A percentile compares a stretch with the other conserved stretches of the same genome.
Evolutionary conservation across 2,888 invertebrate species (phyloP).

Genomic region (Drosophila subquinaria): DNA sequence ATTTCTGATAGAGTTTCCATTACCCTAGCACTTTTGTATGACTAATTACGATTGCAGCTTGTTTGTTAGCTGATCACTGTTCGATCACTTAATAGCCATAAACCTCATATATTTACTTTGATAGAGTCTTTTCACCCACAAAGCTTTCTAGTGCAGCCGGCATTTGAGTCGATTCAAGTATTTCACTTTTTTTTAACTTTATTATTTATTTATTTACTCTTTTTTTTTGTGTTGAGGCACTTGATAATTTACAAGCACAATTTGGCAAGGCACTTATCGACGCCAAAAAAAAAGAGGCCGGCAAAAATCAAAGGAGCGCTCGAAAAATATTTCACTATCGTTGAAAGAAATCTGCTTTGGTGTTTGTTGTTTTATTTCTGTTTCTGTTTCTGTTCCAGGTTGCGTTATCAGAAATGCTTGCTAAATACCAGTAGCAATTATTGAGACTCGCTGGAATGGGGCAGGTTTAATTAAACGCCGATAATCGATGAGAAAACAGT

Average conservation of each 20-base stretch:
- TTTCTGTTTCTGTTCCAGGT: conserved; percentile 10
- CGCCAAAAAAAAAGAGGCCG: conserved; percentile 38
- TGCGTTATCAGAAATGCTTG: conserved; percentile 68
- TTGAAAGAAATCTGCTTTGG: conserved; percentile 68
- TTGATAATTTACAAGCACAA: conserved; percentile 71
- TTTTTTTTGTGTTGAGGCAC: conserved; percentile 42
- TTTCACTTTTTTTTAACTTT: conserved; percentile 29
- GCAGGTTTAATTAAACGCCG: conserved; percentile 72
- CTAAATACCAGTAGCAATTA: conserved; percentile 79
- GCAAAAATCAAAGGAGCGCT: conserved; percentile 65
- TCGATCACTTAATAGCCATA: conserved; percentile 34
- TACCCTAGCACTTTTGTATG: background rate
- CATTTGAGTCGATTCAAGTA: conserved; percentile 38
- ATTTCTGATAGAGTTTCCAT: background rate
- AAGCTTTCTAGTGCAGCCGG: conserved; percentile 17
- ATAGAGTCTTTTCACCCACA: conserved; percentile 19
- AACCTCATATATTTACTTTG: conserved; percentile 29
- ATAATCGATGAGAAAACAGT: conserved; percentile 75
- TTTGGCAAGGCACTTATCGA: conserved; percentile 70
- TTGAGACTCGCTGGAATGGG: conserved; percentile 29
- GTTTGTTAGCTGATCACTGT: conserved; percentile 22
- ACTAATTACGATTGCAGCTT: conserved; percentile 14
- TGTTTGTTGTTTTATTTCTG: conserved; percentile 28
- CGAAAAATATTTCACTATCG: conserved; percentile 64
- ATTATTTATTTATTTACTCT: conserved; percentile 26